Evolutionary conservation across 2,113 vertebrate species (phyloP), one percentile per base, ranked within the genome.

Genomic region (Numenius arquata): DNA sequence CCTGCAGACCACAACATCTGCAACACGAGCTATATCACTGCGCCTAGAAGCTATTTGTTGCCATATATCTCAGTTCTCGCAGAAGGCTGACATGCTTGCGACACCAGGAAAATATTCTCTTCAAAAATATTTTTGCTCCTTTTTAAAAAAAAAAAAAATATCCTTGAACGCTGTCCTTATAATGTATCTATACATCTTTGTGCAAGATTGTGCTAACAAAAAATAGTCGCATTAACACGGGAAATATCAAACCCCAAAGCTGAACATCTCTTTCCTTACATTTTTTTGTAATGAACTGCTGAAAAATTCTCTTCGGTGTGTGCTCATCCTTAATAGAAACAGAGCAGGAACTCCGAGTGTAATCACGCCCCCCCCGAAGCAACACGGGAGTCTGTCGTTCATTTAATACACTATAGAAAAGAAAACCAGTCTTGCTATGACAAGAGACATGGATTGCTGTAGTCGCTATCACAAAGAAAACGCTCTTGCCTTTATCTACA

Each of bases 1-100:
- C 93, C 50, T 90, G 45, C 61, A 96, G 96, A 95, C 91, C 77
- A 91, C 74, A 95, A 87, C 94, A 95, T 96, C 92, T 95, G 78
- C 92, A 90, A 76, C 36, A 66, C 61, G 40, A 93, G 84, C 73
- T 95, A 4, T 78, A 43, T 89, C 73, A 47, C 89, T 78, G 66
- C 62, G 77, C 47, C 71, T 68, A 94, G 92, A 77, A 96, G 88
- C 62, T 83, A 91, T 88, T 76, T 80, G 55, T 89, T 68, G 93
- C 77, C 91, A 80, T 65, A 32, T 34, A 83, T 66, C 90, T 87
- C 74, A 29, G 50, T 59, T 89, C 71, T 84, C 85, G 74, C 70
- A 94, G 89, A 85, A 74, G 83, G 92, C 90, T 86, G 47, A 82
- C 67, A 89, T 66, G 78, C 32, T 70, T 86, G 67, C 50, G 90